phyloP scores from a whole-genome alignment of 2,888 invertebrate species.

The Rutpela maculata region DNA sequence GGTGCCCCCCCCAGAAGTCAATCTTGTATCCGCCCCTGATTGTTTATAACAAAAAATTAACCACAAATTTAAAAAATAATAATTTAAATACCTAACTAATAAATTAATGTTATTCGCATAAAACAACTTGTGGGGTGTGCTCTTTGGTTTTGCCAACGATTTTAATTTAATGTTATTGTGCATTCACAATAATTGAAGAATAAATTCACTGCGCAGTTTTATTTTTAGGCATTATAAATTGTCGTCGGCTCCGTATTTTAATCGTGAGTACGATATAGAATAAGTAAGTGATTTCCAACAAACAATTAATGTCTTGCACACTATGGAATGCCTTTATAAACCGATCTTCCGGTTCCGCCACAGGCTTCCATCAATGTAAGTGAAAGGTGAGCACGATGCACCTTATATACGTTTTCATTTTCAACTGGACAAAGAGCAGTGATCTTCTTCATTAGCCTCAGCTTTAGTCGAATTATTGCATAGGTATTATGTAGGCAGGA shows the following conservation, averaged over 20 bases:
- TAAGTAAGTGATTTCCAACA: conserved; percentile 7
- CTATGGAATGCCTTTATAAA: neutral
- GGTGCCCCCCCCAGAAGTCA: too few relatives aligned
- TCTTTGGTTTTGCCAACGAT: too few relatives aligned
- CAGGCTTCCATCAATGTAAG: conserved; percentile 30
- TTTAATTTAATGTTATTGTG: too few relatives aligned
- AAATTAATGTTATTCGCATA: too few relatives aligned
- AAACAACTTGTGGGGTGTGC: too few relatives aligned
- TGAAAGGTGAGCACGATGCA: conserved; percentile 31
- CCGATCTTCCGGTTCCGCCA: conserved; percentile 33
- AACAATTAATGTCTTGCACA: neutral
- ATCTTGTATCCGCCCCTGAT: too few relatives aligned
- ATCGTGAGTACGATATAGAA: neutral
- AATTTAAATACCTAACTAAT: too few relatives aligned
- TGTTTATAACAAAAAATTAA: too few relatives aligned
- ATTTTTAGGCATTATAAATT: too few relatives aligned
- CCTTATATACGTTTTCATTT: conserved; percentile 30
- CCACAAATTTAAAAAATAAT: too few relatives aligned
- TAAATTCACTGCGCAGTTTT: too few relatives aligned
- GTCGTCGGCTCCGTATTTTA: neutral
- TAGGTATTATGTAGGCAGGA: conserved; percentile 27
- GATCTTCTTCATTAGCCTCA: conserved; percentile 22
- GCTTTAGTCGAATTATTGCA: conserved; percentile 25
- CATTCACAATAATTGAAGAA: too few relatives aligned
- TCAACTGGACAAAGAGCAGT: conserved; percentile 12